Evolutionary conservation across 1,140 invertebrate species (phyloP).

Genomic region (Probaryconus sp.): DNA sequence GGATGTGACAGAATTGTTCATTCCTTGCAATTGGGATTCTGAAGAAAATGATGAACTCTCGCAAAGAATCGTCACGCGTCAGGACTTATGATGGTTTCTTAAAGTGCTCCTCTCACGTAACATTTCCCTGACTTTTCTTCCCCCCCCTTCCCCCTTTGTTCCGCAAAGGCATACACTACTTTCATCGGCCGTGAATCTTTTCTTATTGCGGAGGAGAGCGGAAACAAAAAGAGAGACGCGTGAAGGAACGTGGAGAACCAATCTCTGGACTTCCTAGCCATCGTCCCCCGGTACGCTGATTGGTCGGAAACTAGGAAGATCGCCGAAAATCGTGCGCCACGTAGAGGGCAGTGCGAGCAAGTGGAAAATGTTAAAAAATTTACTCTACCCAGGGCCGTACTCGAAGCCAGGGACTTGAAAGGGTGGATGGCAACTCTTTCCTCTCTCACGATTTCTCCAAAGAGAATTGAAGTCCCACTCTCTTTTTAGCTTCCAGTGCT

Average conservation of each 20-base stretch:
- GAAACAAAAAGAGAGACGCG: slow-evolving; percentile 29
- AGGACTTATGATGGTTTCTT: slow-evolving; percentile 28
- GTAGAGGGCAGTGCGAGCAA: slow-evolving; percentile 72
- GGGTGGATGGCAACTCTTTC: slow-evolving; percentile 12
- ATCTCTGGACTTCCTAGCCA: slow-evolving; percentile 47
- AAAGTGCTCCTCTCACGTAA: slow-evolving; percentile 33
- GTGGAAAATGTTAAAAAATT: slow-evolving; percentile 71
- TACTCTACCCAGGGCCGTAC: slow-evolving; percentile 66
- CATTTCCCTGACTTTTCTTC: slow-evolving; percentile 58
- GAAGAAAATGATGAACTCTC: slow-evolving; percentile 10
- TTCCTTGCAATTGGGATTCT: too few species aligned
- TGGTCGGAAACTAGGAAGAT: slow-evolving; percentile 59
- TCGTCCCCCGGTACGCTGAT: slow-evolving; percentile 40
- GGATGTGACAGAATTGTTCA: slow-evolving; percentile 2
- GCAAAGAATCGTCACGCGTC: slow-evolving; percentile 26
- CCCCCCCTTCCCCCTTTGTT: slow-evolving; percentile 37
- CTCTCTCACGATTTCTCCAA: slow-evolving; percentile 50
- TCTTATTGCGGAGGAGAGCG: slow-evolving; percentile 7
- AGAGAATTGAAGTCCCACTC: too few species aligned
- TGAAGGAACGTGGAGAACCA: slow-evolving; percentile 26
- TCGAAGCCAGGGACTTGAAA: not conserved
- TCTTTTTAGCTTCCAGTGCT: too few species aligned
- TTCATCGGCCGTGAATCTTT: slow-evolving; percentile 53
- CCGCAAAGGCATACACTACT: slow-evolving; percentile 50
- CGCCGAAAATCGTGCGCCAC: slow-evolving; percentile 69